These are phyloP conservation scores for Enteromius viviparus DNA, from an alignment of 2,797 vertebrate species.

Conservation along the genomic window DNA sequence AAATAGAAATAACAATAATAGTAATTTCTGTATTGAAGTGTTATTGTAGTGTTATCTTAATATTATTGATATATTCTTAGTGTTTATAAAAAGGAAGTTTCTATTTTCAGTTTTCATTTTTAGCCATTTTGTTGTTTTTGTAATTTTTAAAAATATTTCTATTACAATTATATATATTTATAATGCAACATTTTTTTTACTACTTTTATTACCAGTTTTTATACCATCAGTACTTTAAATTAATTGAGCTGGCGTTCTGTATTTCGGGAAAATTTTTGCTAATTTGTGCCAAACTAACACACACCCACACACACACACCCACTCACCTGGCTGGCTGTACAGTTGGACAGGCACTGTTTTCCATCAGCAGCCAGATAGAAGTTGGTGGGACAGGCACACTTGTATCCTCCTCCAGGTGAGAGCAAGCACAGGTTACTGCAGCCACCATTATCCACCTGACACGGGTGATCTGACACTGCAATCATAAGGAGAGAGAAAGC, in stretches of 20 bases:
- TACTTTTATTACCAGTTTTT: background rate
- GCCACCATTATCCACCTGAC: slow-evolving; percentile 84
- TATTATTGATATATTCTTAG: background rate
- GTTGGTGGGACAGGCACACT: slow-evolving; percentile 82
- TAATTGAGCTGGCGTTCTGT: background rate
- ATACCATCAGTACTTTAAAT: background rate
- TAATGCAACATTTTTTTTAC: background rate
- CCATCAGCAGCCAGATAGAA: slow-evolving; percentile 88
- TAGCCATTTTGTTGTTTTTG: background rate
- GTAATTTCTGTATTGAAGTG: background rate
- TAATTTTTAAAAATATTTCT: background rate
- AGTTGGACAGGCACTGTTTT: slow-evolving; percentile 95
- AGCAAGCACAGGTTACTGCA: slow-evolving; percentile 90
- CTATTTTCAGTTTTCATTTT: background rate
- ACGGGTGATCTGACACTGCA: slow-evolving; percentile 83
- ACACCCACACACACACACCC: background rate
- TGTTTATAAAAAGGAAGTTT: background rate
- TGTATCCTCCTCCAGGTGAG: slow-evolving; percentile 81
- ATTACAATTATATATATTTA: background rate
- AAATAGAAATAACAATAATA: background rate
- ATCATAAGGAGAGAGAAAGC: background rate
- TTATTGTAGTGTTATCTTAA: background rate
- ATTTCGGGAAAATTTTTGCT: background rate
- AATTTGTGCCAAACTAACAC: background rate
- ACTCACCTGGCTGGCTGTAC: slow-evolving; percentile 93